Conservation (phyloP, 2,113 vertebrate species). For the Noctilio leporinus region DNA sequence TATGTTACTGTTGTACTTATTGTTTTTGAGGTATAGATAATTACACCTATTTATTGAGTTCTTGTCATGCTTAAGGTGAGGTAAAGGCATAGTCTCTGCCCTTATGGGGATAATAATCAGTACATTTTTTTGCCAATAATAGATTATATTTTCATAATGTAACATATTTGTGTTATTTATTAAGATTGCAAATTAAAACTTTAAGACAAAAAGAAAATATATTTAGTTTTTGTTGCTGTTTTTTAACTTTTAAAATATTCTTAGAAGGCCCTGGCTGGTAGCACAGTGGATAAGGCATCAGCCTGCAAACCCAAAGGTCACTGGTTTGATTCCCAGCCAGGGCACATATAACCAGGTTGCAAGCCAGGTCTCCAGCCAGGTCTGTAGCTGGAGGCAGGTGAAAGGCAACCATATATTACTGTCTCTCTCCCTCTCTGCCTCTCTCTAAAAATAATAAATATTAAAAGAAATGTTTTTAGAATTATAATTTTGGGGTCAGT, state of each 20-base stretch:
- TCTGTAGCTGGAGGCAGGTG: no score
- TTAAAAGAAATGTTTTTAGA: not conserved
- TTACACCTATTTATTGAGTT: not conserved
- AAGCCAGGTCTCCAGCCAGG: no score
- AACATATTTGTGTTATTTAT: conserved; percentile 16
- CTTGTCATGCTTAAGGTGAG: not conserved
- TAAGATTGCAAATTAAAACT: not conserved
- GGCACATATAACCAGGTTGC: no score
- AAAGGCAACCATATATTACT: no score
- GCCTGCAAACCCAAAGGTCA: no score
- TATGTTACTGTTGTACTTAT: not conserved
- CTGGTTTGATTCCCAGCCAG: no score
- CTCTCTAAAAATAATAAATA: no score
- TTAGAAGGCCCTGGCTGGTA: no score
- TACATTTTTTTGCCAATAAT: not conserved
- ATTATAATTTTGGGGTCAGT: not conserved
- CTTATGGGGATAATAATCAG: not conserved
- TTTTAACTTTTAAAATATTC: not conserved
- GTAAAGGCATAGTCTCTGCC: not conserved
- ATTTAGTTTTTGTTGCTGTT: not conserved
- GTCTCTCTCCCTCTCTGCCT: no score
- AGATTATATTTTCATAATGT: not conserved
- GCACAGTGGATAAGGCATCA: no score
- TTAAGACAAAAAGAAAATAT: conserved; percentile 13
- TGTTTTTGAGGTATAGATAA: not conserved